Evolutionary conservation across 2,797 vertebrate genomes (phyloP).

Genomic region (Semotilus atromaculatus): DNA sequence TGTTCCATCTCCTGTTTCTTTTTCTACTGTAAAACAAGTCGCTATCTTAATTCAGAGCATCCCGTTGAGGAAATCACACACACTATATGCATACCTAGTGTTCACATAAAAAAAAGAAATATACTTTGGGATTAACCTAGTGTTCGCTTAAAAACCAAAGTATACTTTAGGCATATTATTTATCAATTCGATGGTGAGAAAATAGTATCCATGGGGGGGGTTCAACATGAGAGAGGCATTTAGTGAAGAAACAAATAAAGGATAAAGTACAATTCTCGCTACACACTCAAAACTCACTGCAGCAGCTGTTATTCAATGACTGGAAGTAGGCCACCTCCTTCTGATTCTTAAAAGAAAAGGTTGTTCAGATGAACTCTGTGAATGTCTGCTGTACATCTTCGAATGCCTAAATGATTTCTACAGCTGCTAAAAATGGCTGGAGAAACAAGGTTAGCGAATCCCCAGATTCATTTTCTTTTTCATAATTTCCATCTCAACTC

Average conservation of each 20-base stretch:
- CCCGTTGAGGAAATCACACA: not conserved
- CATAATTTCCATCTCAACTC: not conserved
- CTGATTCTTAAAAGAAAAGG: not conserved
- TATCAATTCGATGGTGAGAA: not conserved
- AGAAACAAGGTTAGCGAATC: slow-evolving; percentile 26
- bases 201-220: not conserved
- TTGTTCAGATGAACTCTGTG: not conserved
- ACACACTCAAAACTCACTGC: slow-evolving; percentile 4
- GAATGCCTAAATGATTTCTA: slow-evolving; percentile 49
- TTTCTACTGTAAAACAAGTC: not conserved
- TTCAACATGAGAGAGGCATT: not conserved
- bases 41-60: not conserved
- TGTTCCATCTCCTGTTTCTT: not conserved
- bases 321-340: not conserved
- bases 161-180: too few species aligned
- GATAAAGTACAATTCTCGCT: not conserved
- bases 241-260: not conserved
- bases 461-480: not conserved
- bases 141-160: not conserved
- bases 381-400: slow-evolving; percentile 44
- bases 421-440: slow-evolving; percentile 41
- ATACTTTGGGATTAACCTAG: not conserved
- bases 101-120: not conserved
- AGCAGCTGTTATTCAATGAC: slow-evolving; percentile 3
- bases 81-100: too few species aligned